A percentile compares a stretch with the other conserved stretches of the same genome.
Conservation (phyloP, 37 sponge, comb jelly and placozoan species). For the Hexactinellida sp. region DNA sequence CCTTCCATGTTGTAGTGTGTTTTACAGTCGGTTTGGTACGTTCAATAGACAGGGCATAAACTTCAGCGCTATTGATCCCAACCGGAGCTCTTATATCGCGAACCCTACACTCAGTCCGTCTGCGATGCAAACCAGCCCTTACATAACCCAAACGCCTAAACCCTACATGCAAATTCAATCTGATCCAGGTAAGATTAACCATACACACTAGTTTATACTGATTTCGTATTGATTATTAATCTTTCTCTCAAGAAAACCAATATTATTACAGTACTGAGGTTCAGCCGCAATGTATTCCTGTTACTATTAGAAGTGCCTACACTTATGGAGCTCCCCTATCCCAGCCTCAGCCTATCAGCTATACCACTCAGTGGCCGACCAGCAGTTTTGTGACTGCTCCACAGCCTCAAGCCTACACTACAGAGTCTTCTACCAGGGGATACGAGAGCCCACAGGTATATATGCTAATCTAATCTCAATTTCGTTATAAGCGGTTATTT, state of each 20-base stretch:
- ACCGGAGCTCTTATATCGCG: not conserved
- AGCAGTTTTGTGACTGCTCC: not conserved
- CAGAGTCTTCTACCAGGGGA: not conserved
- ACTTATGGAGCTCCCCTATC: not conserved
- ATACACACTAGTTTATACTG: not conserved
- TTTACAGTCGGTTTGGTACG: not conserved
- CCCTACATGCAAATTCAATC: not conserved
- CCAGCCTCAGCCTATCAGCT: not conserved
- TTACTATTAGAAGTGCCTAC: not conserved
- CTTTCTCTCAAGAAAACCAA: not conserved
- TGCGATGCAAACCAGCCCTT: not conserved
- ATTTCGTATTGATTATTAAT: not conserved
- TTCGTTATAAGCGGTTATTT: too few species aligned
- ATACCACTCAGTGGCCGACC: not conserved
- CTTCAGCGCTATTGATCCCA: not conserved
- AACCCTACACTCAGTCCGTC: not conserved
- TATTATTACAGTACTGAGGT: not conserved
- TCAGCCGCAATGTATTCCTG: not conserved
- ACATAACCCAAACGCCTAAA: not conserved
- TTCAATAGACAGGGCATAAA: not conserved
- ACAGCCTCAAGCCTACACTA: not conserved
- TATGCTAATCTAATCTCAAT: not conserved
- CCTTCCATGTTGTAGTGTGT: too few species aligned
- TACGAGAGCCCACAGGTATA: not conserved
- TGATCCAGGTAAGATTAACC: not conserved